Percentiles rank a stretch among this genome's conserved stretches.
Conservation (phyloP, 2,888 invertebrate genomes). For the Sceliomorpha sp. region DNA sequence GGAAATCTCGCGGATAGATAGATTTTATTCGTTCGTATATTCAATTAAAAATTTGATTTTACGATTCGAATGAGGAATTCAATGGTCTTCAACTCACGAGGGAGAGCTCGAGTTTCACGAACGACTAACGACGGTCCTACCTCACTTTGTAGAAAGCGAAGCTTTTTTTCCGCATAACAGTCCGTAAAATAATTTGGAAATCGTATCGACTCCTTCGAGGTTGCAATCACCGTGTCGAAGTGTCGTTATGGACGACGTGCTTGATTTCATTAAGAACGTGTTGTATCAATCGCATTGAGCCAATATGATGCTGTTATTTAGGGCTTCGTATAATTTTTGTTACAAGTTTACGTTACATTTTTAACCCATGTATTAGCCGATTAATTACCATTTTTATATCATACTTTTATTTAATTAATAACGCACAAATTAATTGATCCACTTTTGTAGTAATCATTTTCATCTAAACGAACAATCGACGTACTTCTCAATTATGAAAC, state of each 20-base stretch:
- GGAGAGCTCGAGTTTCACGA: slow-evolving; percentile 47
- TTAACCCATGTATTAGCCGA: too few species aligned
- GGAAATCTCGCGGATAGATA: too few species aligned
- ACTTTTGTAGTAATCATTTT: too few species aligned
- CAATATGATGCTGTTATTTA: slow-evolving; percentile 43
- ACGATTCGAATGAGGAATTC: slow-evolving; percentile 27
- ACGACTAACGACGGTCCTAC: slow-evolving; percentile 47
- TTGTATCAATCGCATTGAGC: slow-evolving; percentile 50
- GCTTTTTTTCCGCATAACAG: slow-evolving; percentile 50
- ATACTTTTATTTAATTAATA: too few species aligned
- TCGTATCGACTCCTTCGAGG: slow-evolving; percentile 52
- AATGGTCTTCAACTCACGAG: slow-evolving; percentile 32
- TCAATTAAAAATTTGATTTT: too few species aligned
- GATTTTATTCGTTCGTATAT: too few species aligned
- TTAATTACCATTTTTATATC: too few species aligned
- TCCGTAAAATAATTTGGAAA: slow-evolving; percentile 57
- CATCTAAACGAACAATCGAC: too few species aligned
- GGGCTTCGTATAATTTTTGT: slow-evolving; percentile 33
- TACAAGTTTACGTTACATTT: too few species aligned
- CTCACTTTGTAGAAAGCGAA: slow-evolving; percentile 54
- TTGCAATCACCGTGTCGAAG: slow-evolving; percentile 57
- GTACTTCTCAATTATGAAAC: too few species aligned
- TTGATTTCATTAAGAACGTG: slow-evolving; percentile 52
- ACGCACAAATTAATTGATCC: too few species aligned
- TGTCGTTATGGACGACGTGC: slow-evolving; percentile 50